Evolutionary conservation across 1,140 invertebrate species (phyloP).

Genomic region (Polyergus mexicanus): DNA sequence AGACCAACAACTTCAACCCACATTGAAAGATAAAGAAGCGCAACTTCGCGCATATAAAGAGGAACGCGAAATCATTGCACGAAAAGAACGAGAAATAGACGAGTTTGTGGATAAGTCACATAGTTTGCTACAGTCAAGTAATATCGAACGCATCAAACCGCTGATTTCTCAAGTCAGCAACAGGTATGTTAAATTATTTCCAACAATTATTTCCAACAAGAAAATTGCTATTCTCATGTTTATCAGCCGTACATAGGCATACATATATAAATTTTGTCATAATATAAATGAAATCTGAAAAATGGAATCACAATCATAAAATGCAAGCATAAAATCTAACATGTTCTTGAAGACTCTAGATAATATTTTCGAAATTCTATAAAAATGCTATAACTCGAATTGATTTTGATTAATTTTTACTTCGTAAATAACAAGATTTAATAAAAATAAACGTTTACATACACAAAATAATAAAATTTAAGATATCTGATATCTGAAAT

Average conservation of each 20-base stretch:
- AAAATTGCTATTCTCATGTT: background rate
- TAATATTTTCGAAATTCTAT: no score
- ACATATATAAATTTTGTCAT: background rate
- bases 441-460: background rate
- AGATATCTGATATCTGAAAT: constrained; percentile 88
- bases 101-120: constrained; percentile 96
- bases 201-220: background rate
- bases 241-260: background rate
- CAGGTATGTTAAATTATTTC: constrained; percentile 82
- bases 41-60: constrained; percentile 92
- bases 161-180: constrained; percentile 96
- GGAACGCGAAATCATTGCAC: constrained; percentile 91
- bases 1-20: constrained; percentile 94
- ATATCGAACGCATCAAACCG: constrained; percentile 94
- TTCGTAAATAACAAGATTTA: background rate
- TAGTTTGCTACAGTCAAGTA: constrained; percentile 93
- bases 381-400: no score
- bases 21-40: constrained; percentile 92
- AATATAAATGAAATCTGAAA: background rate
- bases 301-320: background rate
- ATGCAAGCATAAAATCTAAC: background rate
- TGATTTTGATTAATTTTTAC: background rate
- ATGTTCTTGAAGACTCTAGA: no score
- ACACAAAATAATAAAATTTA: background rate
- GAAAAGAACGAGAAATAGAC: constrained; percentile 94